Base-by-base conservation (phyloP, 1,140 invertebrate species). In the Muscidifurax raptorellus region DNA sequence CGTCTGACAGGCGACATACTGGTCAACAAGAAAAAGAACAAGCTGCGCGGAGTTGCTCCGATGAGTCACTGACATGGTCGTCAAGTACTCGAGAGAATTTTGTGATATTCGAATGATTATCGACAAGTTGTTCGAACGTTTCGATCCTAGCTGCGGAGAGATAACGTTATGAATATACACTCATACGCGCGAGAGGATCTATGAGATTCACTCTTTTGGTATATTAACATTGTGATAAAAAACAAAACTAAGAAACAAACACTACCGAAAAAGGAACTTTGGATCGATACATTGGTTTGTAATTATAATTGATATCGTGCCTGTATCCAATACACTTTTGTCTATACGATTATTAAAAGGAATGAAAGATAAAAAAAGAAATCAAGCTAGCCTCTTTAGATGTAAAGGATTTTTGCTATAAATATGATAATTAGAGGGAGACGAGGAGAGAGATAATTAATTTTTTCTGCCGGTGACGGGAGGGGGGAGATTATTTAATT, bases 171-270 rank as follows among this genome's bases (percentile, higher is more conserved):
- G 66, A 69, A 28, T 30, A 30, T 30, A 12, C 66, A 28, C 66
- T 28, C 25, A 13, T 69, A 28, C 83, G 86, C 88, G 86, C 6
- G 52, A 59, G 52, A n/a, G 52, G 18, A 59, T 18, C n/a, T 59
- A 0, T 18, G 22, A 59, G 22, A 59, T 59, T 6, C 18, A 59
- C 15, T 59, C 44, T 59, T 59, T 59, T n/a, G 52, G 52, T 59
- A 59, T 88, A 87, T 89, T 88, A 87, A 86, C 84, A 92, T 91
- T 92, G 91, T 92, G 90, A 92, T 92, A 92, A 88, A 88, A 88
- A 81, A 86, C 22, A 76, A 47, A 47, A 47, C 10, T 80, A 75
- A 13, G 47, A 59, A 83, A 32, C 74, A 22, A 84, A 80, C 66
- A 80, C 40, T 76, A 77, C 25, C 75, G 69, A n/a, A 25, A 28